phyloP scores from a whole-genome alignment of 1,140 invertebrate species.

The Pomacea maculata region DNA sequence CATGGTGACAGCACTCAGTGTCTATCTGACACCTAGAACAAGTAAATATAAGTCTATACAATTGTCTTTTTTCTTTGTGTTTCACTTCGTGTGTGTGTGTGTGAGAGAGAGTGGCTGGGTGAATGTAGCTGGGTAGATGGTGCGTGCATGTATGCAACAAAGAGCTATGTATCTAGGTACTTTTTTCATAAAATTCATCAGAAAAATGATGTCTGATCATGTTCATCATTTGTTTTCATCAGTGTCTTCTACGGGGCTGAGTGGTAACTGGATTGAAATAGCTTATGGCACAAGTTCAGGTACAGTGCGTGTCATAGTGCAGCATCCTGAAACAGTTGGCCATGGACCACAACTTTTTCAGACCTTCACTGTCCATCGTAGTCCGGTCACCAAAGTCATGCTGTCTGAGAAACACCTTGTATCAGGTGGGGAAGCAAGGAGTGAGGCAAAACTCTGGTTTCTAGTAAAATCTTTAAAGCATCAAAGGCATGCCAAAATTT shows the following conservation, averaged over 20 bases:
- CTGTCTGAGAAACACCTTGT: conserved; percentile 96
- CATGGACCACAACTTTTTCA: conserved; percentile 96
- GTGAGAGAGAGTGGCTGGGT: not conserved
- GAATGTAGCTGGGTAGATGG: no score
- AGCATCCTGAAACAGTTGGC: conserved; percentile 97
- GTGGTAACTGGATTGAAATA: conserved; percentile 99
- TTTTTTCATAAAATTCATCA: conserved; percentile 71
- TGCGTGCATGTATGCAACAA: no score
- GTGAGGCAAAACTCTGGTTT: not conserved
- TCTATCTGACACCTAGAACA: conserved; percentile 97
- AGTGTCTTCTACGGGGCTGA: conserved; percentile 76
- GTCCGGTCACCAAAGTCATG: conserved; percentile 90
- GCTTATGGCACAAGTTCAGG: conserved; percentile 97
- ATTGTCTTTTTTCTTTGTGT: not conserved
- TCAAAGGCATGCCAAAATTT: no score
- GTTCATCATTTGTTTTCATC: not conserved
- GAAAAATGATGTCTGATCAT: conserved; percentile 70
- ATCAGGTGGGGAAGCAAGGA: conserved; percentile 68
- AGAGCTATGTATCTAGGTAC: not conserved
- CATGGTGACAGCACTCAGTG: conserved; percentile 97
- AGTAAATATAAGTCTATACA: conserved; percentile 70
- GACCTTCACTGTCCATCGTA: conserved; percentile 97
- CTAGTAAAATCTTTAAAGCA: not conserved
- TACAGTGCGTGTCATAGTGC: conserved; percentile 95
- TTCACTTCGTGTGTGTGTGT: not conserved